Evolutionary conservation across 2,113 vertebrate genomes (phyloP).

Genomic region (Sinosuthora webbiana): DNA sequence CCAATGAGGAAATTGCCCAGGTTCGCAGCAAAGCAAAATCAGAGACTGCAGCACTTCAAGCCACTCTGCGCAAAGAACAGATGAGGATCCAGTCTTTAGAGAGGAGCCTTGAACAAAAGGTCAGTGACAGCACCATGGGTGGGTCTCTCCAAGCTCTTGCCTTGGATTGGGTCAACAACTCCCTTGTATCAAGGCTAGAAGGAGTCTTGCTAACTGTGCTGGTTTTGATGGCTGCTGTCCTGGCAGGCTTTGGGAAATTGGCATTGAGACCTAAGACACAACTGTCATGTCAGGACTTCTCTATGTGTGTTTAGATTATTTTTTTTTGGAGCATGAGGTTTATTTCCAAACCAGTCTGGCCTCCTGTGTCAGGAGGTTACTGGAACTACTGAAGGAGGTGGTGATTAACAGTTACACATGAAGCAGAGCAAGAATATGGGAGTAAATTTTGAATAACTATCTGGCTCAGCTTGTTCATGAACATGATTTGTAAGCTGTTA

Average conservation of each 20-base stretch:
- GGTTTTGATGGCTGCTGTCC: background rate
- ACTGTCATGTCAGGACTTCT: background rate
- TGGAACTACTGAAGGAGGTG: background rate
- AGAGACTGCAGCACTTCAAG: constrained; percentile 80
- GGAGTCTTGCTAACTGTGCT: background rate
- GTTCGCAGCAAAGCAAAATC: constrained; percentile 80
- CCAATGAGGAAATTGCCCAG: constrained; percentile 86
- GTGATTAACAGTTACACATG: background rate
- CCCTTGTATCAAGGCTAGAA: background rate
- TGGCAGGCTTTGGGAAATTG: background rate
- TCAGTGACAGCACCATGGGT: background rate
- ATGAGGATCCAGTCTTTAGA: constrained; percentile 87
- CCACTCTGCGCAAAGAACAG: constrained; percentile 85
- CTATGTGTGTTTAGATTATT: background rate
- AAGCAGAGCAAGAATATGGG: background rate
- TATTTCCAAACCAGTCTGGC: background rate
- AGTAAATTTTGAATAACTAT: background rate
- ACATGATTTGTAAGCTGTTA: background rate
- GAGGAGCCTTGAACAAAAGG: constrained; percentile 89
- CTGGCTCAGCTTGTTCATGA: background rate
- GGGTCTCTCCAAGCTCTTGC: background rate
- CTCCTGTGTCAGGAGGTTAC: background rate
- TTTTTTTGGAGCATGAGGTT: background rate
- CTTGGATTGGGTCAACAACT: background rate
- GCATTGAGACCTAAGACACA: background rate